Base-by-base conservation (phyloP, 2,888 invertebrate species). In the Acrocyrtus sp. region DNA sequence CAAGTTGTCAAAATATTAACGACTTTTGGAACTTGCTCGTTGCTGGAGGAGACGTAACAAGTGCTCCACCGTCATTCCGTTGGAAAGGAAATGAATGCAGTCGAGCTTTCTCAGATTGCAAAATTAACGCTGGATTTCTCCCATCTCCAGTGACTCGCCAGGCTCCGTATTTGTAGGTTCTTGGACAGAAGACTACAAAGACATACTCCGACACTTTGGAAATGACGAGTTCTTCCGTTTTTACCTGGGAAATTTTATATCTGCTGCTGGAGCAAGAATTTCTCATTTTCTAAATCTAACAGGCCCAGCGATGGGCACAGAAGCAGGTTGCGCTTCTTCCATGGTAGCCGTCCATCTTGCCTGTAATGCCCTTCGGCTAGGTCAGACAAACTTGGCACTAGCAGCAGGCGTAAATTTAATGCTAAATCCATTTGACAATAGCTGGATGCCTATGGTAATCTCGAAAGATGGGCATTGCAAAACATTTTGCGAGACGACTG, bases 401-500 rank as follows among this genome's bases (percentile, higher is more conserved):
- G 76, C 70, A 1, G 54, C 63, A 10, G 77, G 77, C 29, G 77
- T 75, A 0, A 74, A 77, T 43, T 22, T 77, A 3, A 15, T 72
- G 1, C n/a, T 77, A 4, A 27, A 61, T 19, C 66, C 72, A 2
- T 73, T 73, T 21, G 19, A 10, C 5, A 48, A n/a, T 12, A 29
- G 54, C 4, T 21, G 24, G n/a, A 67, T 67, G 67, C 15, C 21
- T 2, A 21, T 56, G 39, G 39, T 68, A 1, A 22, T 57, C 48
- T 83, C 84, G 41, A 51, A 61, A 4, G 73, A 73, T 24, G 73
- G 73, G 10, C 29, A 39, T 2, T 67, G 72, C 26, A 74, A 74
- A 24, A 62, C 74, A 15, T 76, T 84, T 70, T 83, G 84, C 67
- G 80, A 78, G 1, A 62, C 76, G 21, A 84, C 84, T 5, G 78